phyloP scores from a whole-genome alignment of 1,140 invertebrate species.

The Cotesia chilonis region DNA sequence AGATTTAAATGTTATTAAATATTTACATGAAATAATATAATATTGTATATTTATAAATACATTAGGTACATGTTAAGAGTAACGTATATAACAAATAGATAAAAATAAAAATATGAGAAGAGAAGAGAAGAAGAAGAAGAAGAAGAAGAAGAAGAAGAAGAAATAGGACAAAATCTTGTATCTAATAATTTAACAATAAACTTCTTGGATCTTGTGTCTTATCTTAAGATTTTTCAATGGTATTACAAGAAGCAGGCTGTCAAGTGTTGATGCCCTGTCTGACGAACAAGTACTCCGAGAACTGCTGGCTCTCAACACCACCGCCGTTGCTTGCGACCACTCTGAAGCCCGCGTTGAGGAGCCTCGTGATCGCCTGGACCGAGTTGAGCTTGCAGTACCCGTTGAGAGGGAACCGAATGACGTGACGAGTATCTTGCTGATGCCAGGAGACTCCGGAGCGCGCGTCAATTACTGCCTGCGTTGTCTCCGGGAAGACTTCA shows the following conservation, averaged over 20 bases:
- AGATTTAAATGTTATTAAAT: slow-evolving; percentile 33
- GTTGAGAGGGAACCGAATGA: slow-evolving; percentile 90
- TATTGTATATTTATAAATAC: slow-evolving; percentile 52
- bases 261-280: slow-evolving; percentile 67
- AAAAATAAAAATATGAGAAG: slow-evolving; percentile 10
- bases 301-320: slow-evolving; percentile 90
- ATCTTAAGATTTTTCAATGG: slow-evolving; percentile 43
- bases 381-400: slow-evolving; percentile 93
- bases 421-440: slow-evolving; percentile 82
- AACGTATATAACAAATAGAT: slow-evolving; percentile 28
- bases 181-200: neutral
- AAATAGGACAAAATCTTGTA: neutral
- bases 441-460: slow-evolving; percentile 85
- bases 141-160: neutral
- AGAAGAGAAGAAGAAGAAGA: neutral
- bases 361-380: slow-evolving; percentile 85
- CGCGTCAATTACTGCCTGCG: slow-evolving; percentile 83
- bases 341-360: slow-evolving; percentile 85
- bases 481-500: slow-evolving; percentile 88
- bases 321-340: slow-evolving; percentile 87
- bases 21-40: slow-evolving; percentile 52
- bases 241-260: slow-evolving; percentile 46
- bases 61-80: slow-evolving; percentile 52
- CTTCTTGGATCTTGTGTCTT: neutral
- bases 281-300: slow-evolving; percentile 90